Evolutionary conservation across 2,888 invertebrate genomes (phyloP).

Genomic region (Fabriciana adippe): DNA sequence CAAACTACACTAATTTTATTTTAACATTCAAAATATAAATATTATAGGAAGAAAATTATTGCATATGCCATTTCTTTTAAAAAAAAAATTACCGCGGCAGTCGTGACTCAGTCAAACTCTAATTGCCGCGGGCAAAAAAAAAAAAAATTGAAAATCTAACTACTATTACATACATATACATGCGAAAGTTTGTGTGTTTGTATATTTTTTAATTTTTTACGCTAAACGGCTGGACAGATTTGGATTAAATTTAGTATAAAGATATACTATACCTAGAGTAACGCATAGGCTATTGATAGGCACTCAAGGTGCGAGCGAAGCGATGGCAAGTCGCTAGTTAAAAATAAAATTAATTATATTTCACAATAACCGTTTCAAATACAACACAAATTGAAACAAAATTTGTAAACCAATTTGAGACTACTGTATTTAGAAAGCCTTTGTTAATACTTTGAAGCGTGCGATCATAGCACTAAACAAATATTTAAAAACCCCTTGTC

Average conservation of each 20-base stretch:
- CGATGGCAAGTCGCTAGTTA: too few species aligned
- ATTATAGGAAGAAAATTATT: neutral
- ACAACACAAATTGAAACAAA: too few species aligned
- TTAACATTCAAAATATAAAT: constrained; percentile 9
- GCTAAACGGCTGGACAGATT: too few species aligned
- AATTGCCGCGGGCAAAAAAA: neutral
- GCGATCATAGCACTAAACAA: constrained; percentile 4
- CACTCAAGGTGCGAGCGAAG: too few species aligned
- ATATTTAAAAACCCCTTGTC: constrained; percentile 6
- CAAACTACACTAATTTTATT: constrained; percentile 16
- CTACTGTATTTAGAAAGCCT: too few species aligned
- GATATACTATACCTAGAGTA: too few species aligned
- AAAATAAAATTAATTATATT: too few species aligned
- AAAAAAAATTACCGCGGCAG: neutral
- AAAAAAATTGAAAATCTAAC: neutral
- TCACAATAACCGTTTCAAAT: too few species aligned
- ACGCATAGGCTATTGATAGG: too few species aligned
- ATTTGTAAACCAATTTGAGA: too few species aligned
- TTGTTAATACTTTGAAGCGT: constrained; percentile 1
- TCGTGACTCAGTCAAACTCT: neutral
- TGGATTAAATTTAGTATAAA: too few species aligned
- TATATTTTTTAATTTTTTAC: too few species aligned
- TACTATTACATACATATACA: neutral
- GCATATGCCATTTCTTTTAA: neutral
- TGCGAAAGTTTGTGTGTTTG: neutral